phyloP scores from a whole-genome alignment of 1,140 invertebrate species.

The Trachymyrmex septentrionalis region DNA sequence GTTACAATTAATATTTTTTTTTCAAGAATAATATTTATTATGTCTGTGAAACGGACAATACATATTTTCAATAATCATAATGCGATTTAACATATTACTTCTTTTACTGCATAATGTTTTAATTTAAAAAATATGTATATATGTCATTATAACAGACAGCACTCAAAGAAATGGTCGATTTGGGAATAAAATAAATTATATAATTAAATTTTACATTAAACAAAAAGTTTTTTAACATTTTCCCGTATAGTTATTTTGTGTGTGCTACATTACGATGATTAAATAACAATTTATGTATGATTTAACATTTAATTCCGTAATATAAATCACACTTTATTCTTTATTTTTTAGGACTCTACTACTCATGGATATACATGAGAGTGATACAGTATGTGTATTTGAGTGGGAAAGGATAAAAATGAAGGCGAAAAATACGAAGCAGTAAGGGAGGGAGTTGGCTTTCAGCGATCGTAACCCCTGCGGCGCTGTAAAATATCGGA shows the following conservation, averaged over 20 bases:
- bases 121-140: not conserved
- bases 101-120: not conserved
- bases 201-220: not conserved
- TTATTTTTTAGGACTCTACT: not conserved
- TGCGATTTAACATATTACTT: not conserved
- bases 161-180: not conserved
- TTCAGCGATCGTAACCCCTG: constrained; percentile 57
- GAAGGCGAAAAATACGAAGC: constrained; percentile 40
- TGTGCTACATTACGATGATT: not conserved
- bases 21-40: not conserved
- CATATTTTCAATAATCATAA: not conserved
- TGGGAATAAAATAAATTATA: not conserved
- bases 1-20: not conserved
- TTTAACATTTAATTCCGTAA: not conserved
- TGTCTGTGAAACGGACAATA: not conserved
- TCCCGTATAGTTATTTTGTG: not conserved
- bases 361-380: not conserved
- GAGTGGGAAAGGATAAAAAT: constrained; percentile 1
- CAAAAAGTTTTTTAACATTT: not conserved
- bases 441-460: constrained; percentile 22
- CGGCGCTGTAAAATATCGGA: constrained; percentile 69
- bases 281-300: not conserved
- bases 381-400: not conserved
- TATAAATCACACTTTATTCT: not conserved
- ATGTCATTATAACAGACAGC: not conserved